phyloP scores from a whole-genome alignment of 2,113 vertebrate genomes.

The Amblyornis subalaris region DNA sequence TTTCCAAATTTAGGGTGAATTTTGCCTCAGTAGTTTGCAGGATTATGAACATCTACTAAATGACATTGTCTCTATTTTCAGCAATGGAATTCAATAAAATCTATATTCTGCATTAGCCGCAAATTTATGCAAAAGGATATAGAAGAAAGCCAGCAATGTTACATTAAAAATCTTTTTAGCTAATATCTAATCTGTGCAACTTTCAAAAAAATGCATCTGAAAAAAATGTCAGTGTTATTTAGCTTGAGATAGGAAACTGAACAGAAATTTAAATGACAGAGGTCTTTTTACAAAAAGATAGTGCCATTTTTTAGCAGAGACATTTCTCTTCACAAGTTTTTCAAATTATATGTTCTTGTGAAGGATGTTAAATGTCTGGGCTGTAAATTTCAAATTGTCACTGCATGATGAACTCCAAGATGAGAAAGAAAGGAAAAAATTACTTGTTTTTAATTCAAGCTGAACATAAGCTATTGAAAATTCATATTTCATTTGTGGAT shows the following conservation, averaged over 20 bases:
- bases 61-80: neutral
- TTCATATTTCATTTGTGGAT: slow-evolving; percentile 48
- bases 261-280: slow-evolving; percentile 67
- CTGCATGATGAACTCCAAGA: slow-evolving; percentile 61
- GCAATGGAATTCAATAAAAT: neutral
- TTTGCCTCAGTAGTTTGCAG: neutral
- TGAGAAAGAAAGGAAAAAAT: slow-evolving; percentile 30
- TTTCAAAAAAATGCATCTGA: slow-evolving; percentile 63
- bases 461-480: slow-evolving; percentile 56
- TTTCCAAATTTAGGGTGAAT: neutral
- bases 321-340: slow-evolving; percentile 71
- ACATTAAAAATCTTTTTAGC: slow-evolving; percentile 19
- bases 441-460: slow-evolving; percentile 53
- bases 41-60: neutral
- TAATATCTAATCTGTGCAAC: slow-evolving; percentile 41
- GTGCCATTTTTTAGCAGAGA: slow-evolving; percentile 58
- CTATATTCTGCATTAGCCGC: neutral
- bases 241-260: slow-evolving; percentile 53
- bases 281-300: slow-evolving; percentile 64
- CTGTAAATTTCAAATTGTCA: slow-evolving; percentile 66
- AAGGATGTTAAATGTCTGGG: slow-evolving; percentile 67
- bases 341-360: slow-evolving; percentile 73
- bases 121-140: neutral
- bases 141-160: slow-evolving; percentile 4
- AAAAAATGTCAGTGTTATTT: slow-evolving; percentile 67